These are phyloP conservation scores for Cerastis rubricosa DNA, from an alignment of 2,888 invertebrate genomes.

Conservation along the genomic window DNA sequence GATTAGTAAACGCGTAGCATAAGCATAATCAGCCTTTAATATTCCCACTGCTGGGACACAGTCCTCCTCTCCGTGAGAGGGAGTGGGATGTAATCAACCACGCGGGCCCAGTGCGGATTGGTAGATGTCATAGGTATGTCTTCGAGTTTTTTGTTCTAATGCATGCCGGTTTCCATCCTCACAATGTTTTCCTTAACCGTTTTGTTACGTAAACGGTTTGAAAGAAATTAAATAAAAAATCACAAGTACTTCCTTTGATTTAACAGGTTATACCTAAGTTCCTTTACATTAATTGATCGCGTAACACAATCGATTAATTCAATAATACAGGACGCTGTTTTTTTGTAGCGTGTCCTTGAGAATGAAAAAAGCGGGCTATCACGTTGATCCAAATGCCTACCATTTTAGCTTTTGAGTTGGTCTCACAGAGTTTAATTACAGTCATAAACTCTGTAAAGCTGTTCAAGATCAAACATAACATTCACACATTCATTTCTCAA, in stretches of 20 bases:
- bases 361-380: not conserved
- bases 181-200: no score
- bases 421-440: not conserved
- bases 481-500: not conserved
- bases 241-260: not conserved
- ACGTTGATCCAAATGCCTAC: not conserved
- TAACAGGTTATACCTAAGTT: not conserved
- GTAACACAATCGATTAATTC: not conserved
- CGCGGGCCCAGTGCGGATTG: no score
- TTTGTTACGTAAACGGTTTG: not conserved
- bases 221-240: not conserved
- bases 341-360: not conserved
- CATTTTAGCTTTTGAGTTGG: conserved; percentile 1
- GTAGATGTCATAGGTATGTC: no score
- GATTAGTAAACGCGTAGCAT: not conserved
- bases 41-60: no score
- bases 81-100: no score
- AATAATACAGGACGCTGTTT: not conserved
- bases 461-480: not conserved
- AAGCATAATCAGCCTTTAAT: no score
- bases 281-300: not conserved
- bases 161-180: no score
- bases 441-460: no score
- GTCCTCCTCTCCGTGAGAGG: no score
- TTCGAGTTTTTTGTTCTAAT: no score